These are phyloP conservation scores for Xestia xanthographa DNA, from an alignment of 2,888 invertebrate genomes.

Conservation along the genomic window DNA sequence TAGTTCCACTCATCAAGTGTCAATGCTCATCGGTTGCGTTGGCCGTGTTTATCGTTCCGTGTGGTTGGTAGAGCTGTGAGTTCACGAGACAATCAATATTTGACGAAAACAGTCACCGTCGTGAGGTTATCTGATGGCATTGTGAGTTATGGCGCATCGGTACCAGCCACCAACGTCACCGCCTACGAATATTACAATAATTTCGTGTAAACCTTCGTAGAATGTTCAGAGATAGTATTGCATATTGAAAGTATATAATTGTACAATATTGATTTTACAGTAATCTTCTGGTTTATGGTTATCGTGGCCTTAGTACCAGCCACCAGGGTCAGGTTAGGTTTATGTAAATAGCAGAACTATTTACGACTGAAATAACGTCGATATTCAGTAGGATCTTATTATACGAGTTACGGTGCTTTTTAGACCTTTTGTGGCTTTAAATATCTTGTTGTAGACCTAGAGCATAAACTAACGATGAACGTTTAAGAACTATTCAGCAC, in stretches of 20 bases:
- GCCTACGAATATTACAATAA: slow-evolving; percentile 75
- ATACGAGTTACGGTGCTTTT: slow-evolving; percentile 18
- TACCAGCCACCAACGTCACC: slow-evolving; percentile 83
- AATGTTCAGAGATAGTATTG: slow-evolving; percentile 61
- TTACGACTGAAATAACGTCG: slow-evolving; percentile 47
- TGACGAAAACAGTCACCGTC: slow-evolving; percentile 77
- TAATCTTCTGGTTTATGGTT: slow-evolving; percentile 58
- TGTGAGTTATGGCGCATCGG: slow-evolving; percentile 80
- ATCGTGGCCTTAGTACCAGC: slow-evolving; percentile 49
- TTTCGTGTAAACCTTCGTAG: slow-evolving; percentile 71
- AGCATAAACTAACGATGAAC: neutral
- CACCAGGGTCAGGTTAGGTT: slow-evolving; percentile 55
- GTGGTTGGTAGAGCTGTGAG: slow-evolving; percentile 61
- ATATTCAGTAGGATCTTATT: slow-evolving; percentile 37
- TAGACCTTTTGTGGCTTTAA: slow-evolving; percentile 12
- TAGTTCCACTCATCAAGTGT: slow-evolving; percentile 56
- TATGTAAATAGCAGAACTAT: slow-evolving; percentile 49
- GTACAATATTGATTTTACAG: slow-evolving; percentile 38
- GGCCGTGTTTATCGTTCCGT: slow-evolving; percentile 63
- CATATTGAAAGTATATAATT: slow-evolving; percentile 54
- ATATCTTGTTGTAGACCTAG: neutral
- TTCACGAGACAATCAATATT: slow-evolving; percentile 78
- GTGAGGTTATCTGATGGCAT: slow-evolving; percentile 81
- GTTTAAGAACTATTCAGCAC: slow-evolving; percentile 7
- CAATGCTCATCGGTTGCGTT: slow-evolving; percentile 60